Base-by-base conservation (phyloP, 2,113 vertebrate species). In the Eclectus roratus region DNA sequence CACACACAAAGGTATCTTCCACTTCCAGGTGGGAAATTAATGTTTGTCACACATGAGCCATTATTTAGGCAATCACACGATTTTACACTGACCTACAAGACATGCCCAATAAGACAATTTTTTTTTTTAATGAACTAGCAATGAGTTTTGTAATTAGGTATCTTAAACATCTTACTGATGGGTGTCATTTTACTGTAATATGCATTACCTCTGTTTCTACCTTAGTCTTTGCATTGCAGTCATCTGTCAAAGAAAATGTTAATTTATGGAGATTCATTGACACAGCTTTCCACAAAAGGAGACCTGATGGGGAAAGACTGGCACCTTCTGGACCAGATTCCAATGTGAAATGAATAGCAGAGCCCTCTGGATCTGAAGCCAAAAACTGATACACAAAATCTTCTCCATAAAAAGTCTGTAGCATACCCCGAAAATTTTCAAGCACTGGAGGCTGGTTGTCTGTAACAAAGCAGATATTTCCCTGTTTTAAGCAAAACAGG, bases 301-400 rank as follows among this genome's bases (percentile, higher is more conserved):
- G 98, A 66, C 99, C 99, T 44, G 97, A 96, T 20, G 98, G 97
- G 50, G 99, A 99, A 88, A 99, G 96, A 19, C 92, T 97, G 17
- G 98, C 98, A 35, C 97, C 98, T 55, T 97, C 94, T 10, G 99
- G 99, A 31, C 98, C 98, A 21, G 98, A 98, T 12, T 97, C 83
- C 95, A 99, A 63, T 4, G 92, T 97, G 95, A 99, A 99, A 88
- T 97, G 86, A 82, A 99, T 87, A 29, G 96, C 93, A 20, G 98
- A 99, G 53, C 98, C 98, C 94, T 99, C 99, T 2, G 98, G 98
- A 96, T 99, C 99, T 50, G 89, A 97, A n/a, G 99, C 98, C 53
- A 91, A 85, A 29, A 99, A 98, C 94, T 98, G 98, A 95, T 98
- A 98, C 3, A 98, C 90, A 88, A 99, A 98, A 72, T 97, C 96